Evolutionary conservation across 1,140 invertebrate genomes (phyloP).

Genomic region (Diorhabda carinulata): DNA sequence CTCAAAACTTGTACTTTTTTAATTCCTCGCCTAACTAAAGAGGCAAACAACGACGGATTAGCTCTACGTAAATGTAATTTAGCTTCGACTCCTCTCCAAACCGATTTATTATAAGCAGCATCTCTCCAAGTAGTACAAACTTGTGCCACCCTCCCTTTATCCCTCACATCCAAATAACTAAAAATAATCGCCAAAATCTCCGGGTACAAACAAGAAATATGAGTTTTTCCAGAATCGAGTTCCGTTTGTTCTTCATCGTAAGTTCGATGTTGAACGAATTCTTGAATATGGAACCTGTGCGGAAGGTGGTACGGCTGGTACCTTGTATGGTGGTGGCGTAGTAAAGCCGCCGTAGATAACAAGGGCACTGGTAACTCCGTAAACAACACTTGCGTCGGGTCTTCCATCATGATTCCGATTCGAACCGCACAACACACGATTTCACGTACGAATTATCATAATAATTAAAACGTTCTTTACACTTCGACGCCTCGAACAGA

Average conservation of each 20-base stretch:
- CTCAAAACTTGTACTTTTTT: slow-evolving; percentile 85
- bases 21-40: slow-evolving; percentile 82
- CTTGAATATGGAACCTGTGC: slow-evolving; percentile 50
- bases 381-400: slow-evolving; percentile 45
- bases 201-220: slow-evolving; percentile 85
- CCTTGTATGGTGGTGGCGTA: slow-evolving; percentile 47
- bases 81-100: slow-evolving; percentile 90
- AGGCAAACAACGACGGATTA: slow-evolving; percentile 78
- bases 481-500: slow-evolving; percentile 37
- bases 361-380: slow-evolving; percentile 49
- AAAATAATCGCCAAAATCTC: slow-evolving; percentile 91
- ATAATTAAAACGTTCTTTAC: slow-evolving; percentile 46
- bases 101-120: slow-evolving; percentile 84
- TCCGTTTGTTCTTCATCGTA: slow-evolving; percentile 31
- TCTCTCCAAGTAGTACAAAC: slow-evolving; percentile 88
- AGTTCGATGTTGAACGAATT: slow-evolving; percentile 54
- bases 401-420: slow-evolving; percentile 43
- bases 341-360: slow-evolving; percentile 39
- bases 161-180: slow-evolving; percentile 79
- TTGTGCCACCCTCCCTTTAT: slow-evolving; percentile 84
- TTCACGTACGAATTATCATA: slow-evolving; percentile 45
- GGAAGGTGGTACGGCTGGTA: slow-evolving; percentile 55
- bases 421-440: slow-evolving; percentile 32
- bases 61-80: slow-evolving; percentile 81
- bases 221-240: slow-evolving; percentile 56